phyloP scores from a whole-genome alignment of 2,797 vertebrate species.

The Danio tinwini region DNA sequence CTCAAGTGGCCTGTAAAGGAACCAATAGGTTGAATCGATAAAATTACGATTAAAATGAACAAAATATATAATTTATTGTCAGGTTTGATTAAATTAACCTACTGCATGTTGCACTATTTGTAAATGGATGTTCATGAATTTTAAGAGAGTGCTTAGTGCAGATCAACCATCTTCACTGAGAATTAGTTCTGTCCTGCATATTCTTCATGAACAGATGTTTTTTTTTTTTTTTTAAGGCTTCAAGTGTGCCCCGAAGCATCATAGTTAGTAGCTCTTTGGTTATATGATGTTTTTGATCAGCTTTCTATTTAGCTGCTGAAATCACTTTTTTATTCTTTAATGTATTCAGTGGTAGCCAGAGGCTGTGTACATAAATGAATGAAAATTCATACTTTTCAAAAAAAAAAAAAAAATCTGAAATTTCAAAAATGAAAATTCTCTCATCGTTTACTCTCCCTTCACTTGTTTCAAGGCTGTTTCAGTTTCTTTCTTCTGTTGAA shows the following conservation, averaged over 20 bases:
- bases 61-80: too few relatives aligned
- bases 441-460: too few relatives aligned
- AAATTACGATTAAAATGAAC: too few relatives aligned
- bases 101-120: neutral
- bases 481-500: too few relatives aligned
- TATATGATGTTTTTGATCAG: neutral
- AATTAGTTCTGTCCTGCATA: neutral
- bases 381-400: too few relatives aligned
- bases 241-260: neutral
- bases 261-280: neutral
- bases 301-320: neutral
- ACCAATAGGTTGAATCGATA: neutral
- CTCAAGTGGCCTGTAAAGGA: slow-evolving; percentile 61
- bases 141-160: neutral
- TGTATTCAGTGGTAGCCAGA: neutral
- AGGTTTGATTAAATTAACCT: too few relatives aligned
- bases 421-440: too few relatives aligned
- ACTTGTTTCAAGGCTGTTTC: too few relatives aligned
- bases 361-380: too few relatives aligned
- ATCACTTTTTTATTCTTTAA: neutral
- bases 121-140: neutral
- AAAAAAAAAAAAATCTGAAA: too few relatives aligned
- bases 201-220: neutral
- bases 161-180: neutral
- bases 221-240: neutral